Base-by-base conservation (phyloP, 2,888 invertebrate genomes). In the Eueremaeus valkanovi region DNA sequence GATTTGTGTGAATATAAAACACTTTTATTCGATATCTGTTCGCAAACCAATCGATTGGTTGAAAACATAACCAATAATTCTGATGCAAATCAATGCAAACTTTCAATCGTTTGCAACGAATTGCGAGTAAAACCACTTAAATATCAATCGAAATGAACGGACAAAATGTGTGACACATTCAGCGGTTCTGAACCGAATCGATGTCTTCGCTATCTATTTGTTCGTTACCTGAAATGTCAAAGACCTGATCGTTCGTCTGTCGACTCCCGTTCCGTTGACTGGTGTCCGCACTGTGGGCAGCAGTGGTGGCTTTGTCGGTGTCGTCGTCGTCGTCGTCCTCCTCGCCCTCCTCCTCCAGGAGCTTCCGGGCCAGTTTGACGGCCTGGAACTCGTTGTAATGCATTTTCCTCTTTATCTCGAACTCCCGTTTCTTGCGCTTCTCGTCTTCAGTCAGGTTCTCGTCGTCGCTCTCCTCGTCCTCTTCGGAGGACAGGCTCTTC, bases 341-440 rank as follows among this genome's bases (percentile, higher is more conserved):
- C 0, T 92, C 92, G 1, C 92, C 93, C 76, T 95, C 95, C 82
- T 95, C 92, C 79, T 92, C 89, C 86, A 96, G 88, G 79, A 96
- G 86, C 84, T 95, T 92, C 80, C 94, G 88, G 31, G 96, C 95
- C 82, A 95, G 84, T 84, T 94, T 92, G 9, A 97, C 90, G 0
- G 95, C 96, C 84, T 95, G 91, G 84, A 92, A 98, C 85, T 99
- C 99, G 84, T 97, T 95, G 85, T 99, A 99, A 82, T 99, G 99
- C 81, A 92, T 90, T 87, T 95, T 97, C 78, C 99, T 88, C 83
- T 95, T 96, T 80, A 90, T 88, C 84, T 96, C 94, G 82, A 99
- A 99, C 78, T 90, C 89, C 81, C 88, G 86, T 81, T 91, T 87
- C 81, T 89, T 88, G 29, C 72, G 58, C 40, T 55, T 58, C 33